Evolutionary conservation across 2,797 vertebrate genomes (phyloP), one percentile per base, ranked within the genome.

Genomic region (Malacoraja senta): DNA sequence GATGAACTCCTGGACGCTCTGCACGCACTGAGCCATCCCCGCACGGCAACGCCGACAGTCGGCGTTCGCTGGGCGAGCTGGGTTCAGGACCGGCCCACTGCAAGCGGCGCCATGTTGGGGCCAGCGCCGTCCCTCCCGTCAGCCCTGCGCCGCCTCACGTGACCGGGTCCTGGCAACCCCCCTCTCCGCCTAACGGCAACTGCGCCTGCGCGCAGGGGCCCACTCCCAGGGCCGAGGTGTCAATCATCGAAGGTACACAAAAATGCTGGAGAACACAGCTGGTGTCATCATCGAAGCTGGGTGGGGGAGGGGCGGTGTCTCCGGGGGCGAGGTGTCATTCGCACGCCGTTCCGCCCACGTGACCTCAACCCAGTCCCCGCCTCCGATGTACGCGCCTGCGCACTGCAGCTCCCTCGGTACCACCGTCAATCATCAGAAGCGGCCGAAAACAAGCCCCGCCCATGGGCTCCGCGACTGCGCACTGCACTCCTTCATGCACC

Each of bases 1-100:
- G 94, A 99, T 97, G 93, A 99, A 98, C 97, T 99, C 98, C 94
- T 98, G 98, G 94, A 99, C 98, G 21, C 98, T 98, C 95, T 99
- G 98, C 68, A 98, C 97, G 93, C 98, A 98, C 95, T 98, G 98
- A 94, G 99, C 98, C 99, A 99, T 99, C 91, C 93, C 93, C 94
- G 35, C 78, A 4, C 8, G 9, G 94, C n/a, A 29, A 78, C 94
- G 13, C 79, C 79, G 44, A 53, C 44, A 53, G 44, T 53, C 44
- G 44, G 44, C 44, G 32, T 44, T 8, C 17, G 71, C 26, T 68
- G 3, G 26, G 15, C 2, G 12, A 65, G 68, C 21, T 53, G 38
- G 53, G 7, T 12, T 83, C 53, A 76, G 10, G 8, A 53, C 65
- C 65, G 71, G 81, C 61, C 9, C 65, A 29, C 38, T 7, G n/a